These are phyloP conservation scores for Polyommatus iphigenia DNA, from an alignment of 2,888 invertebrate genomes.

Conservation along the genomic window DNA sequence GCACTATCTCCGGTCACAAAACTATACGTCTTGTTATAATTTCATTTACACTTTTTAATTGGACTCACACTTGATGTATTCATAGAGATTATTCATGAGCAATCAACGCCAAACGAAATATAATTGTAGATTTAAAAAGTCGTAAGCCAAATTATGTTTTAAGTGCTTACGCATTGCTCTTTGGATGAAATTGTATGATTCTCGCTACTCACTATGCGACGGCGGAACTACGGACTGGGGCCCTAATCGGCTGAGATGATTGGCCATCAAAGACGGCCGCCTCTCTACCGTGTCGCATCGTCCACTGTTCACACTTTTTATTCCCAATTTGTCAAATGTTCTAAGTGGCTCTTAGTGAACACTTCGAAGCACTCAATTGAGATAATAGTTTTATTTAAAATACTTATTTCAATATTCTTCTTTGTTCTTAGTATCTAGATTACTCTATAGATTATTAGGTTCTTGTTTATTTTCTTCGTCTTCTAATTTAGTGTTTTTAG, in stretches of 20 bases:
- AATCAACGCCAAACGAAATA: constrained; percentile 14
- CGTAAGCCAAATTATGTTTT: neutral
- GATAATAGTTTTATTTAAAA: neutral
- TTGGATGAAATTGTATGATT: neutral
- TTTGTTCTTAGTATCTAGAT: neutral
- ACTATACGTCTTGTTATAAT: constrained; percentile 27
- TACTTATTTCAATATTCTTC: neutral
- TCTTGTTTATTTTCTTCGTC: too few species aligned
- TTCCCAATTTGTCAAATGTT: neutral
- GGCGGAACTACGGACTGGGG: neutral
- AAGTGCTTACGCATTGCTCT: neutral
- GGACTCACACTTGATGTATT: constrained; percentile 20
- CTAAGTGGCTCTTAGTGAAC: neutral
- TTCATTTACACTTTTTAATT: constrained; percentile 29
- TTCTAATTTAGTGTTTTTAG: too few species aligned
- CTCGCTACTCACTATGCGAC: neutral
- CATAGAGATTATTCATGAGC: constrained; percentile 27
- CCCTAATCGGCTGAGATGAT: neutral
- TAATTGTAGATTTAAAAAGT: constrained; percentile 13
- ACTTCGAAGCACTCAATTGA: neutral
- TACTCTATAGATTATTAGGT: too few species aligned
- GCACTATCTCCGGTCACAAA: constrained; percentile 37
- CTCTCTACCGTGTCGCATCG: neutral
- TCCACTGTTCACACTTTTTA: neutral
- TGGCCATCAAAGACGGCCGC: constrained; percentile 6